These are phyloP conservation scores for Trachurus trachurus DNA, from an alignment of 2,797 vertebrate genomes.

Conservation along the genomic window DNA sequence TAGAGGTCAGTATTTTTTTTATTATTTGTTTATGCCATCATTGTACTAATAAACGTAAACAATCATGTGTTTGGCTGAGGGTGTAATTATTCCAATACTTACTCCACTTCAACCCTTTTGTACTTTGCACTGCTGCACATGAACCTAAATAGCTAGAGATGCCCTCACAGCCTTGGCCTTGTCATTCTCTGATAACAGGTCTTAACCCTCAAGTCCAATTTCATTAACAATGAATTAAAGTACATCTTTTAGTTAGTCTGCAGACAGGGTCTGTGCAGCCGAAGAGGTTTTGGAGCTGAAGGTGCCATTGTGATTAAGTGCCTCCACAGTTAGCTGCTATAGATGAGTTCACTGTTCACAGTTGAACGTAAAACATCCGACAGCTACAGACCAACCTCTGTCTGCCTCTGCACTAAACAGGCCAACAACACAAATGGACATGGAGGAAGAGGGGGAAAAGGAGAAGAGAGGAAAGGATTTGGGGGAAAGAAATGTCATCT, in stretches of 20 bases:
- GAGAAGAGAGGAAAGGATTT: not conserved
- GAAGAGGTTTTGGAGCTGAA: not conserved
- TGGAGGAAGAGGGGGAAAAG: not conserved
- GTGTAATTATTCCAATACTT: no score
- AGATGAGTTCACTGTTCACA: slow-evolving; percentile 44
- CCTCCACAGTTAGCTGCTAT: slow-evolving; percentile 16
- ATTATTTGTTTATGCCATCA: no score
- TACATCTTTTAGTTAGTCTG: not conserved
- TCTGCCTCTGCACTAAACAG: not conserved
- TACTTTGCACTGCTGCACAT: no score
- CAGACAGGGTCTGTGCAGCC: not conserved
- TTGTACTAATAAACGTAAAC: no score
- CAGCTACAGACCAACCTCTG: slow-evolving; percentile 24
- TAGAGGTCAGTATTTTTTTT: no score
- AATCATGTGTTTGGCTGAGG: not conserved
- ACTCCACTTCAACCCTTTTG: no score
- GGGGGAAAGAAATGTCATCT: not conserved
- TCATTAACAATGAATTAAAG: not conserved
- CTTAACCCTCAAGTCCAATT: not conserved
- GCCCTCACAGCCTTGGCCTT: no score
- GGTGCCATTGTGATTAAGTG: slow-evolving; percentile 17
- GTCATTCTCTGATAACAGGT: no score
- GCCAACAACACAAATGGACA: not conserved
- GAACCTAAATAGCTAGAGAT: no score
- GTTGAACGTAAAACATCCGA: slow-evolving; percentile 33